Evolutionary conservation across 2,797 vertebrate genomes (phyloP).

Genomic region (Gymnoscopelus braueri): DNA sequence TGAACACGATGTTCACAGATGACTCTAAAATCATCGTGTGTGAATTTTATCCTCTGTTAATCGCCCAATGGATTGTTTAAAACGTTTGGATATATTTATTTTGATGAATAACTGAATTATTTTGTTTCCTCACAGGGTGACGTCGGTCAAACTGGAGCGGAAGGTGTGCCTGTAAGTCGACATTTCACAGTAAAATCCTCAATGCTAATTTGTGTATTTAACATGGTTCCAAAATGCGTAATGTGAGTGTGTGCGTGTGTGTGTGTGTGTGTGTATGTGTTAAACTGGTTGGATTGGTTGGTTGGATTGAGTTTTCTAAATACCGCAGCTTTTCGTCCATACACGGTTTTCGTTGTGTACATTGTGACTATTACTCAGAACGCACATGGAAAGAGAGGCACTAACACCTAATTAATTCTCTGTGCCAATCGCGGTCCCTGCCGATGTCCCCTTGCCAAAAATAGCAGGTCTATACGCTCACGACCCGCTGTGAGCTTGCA

Average conservation of each 20-base stretch:
- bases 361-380: no score
- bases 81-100: conserved; percentile 9
- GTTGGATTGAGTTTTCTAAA: conserved; percentile 46
- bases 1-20: conserved; percentile 2
- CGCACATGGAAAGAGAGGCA: conserved; percentile 57
- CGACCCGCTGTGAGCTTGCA: no score
- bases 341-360: no score
- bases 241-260: conserved; percentile 1
- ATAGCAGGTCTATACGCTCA: no score
- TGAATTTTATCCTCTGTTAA: conserved; percentile 6
- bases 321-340: conserved; percentile 42
- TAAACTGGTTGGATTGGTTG: conserved; percentile 26
- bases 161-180: conserved; percentile 85
- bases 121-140: conserved; percentile 84
- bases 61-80: conserved; percentile 8
- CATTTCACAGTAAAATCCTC: conserved; percentile 31
- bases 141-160: conserved; percentile 82
- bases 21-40: conserved; percentile 15
- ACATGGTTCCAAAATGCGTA: no score
- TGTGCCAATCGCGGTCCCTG: no score
- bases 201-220: no score
- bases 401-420: conserved; percentile 11
- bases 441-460: no score
- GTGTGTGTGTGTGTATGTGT: conserved; percentile 26
- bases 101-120: conserved; percentile 41